Evolutionary conservation across 2,888 invertebrate genomes (phyloP).

Genomic region (Chrysolina americana): DNA sequence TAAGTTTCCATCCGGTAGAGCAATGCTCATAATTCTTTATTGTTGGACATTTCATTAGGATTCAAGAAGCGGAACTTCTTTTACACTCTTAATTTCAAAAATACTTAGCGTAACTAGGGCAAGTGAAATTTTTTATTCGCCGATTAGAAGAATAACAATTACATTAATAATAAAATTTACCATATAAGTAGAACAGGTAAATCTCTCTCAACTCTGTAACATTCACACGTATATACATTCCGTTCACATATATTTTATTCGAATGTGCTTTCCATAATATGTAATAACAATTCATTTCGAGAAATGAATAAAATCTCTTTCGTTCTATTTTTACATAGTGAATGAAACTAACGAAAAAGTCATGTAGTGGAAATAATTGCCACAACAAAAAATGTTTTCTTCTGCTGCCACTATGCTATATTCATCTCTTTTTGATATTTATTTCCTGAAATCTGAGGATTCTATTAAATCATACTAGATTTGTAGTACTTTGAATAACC

Average conservation of each 20-base stretch:
- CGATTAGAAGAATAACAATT: constrained; percentile 19
- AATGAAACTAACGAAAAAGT: no score
- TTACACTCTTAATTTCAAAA: constrained; percentile 18
- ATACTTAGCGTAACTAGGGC: constrained; percentile 13
- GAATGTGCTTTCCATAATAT: neutral
- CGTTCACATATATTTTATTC: constrained; percentile 7
- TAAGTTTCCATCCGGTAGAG: neutral
- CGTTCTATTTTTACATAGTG: neutral
- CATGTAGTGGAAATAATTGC: no score
- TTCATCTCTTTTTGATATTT: no score
- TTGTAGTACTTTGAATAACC: no score
- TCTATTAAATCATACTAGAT: no score
- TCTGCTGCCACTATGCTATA: no score
- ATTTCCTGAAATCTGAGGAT: no score
- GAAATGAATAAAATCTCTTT: neutral
- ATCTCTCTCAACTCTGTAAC: constrained; percentile 13
- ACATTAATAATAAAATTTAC: constrained; percentile 23
- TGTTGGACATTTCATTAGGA: constrained; percentile 1
- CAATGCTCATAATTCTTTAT: neutral
- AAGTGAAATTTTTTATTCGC: constrained; percentile 23
- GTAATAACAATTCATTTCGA: neutral
- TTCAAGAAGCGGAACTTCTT: constrained; percentile 19
- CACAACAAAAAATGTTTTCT: no score
- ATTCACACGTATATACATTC: neutral
- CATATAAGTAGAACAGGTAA: constrained; percentile 11